A percentile compares a stretch with the other conserved stretches of the same genome.
phyloP scores from a whole-genome alignment of 2,113 vertebrate genomes.

The Lanius collurio region DNA sequence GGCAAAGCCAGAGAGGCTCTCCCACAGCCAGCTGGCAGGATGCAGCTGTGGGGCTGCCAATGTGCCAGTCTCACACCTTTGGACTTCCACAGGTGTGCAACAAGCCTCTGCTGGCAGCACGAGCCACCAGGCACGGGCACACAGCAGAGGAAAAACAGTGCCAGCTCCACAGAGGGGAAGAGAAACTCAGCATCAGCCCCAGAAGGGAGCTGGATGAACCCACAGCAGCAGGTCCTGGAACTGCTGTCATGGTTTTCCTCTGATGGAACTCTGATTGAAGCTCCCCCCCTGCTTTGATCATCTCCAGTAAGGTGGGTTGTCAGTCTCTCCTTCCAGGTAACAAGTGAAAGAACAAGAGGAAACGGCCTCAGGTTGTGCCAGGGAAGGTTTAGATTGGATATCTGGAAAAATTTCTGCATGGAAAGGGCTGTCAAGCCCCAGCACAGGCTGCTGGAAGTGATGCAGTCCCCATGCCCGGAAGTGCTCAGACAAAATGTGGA shows the following conservation, averaged over 20 bases:
- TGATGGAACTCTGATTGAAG: background rate
- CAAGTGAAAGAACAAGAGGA: background rate
- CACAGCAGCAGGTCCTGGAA: background rate
- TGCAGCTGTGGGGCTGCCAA: background rate
- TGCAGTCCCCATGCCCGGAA: background rate
- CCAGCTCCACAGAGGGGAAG: background rate
- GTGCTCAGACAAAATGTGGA: background rate
- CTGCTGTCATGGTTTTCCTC: background rate
- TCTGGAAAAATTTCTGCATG: background rate
- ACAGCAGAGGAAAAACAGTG: accelerated
- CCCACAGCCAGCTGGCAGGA: background rate
- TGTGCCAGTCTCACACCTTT: accelerated
- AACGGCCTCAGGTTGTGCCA: background rate
- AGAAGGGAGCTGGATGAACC: background rate
- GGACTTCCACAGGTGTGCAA: background rate
- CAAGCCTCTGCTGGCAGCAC: background rate
- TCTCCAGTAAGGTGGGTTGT: background rate
- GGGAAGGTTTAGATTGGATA: background rate
- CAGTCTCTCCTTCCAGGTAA: background rate
- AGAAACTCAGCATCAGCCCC: background rate
- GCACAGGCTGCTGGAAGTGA: background rate
- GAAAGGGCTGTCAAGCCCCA: background rate
- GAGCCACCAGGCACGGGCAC: accelerated
- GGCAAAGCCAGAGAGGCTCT: background rate
- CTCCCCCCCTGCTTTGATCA: background rate